Evolutionary conservation across 2,888 invertebrate species (phyloP).

Genomic region (Panopea generosa): DNA sequence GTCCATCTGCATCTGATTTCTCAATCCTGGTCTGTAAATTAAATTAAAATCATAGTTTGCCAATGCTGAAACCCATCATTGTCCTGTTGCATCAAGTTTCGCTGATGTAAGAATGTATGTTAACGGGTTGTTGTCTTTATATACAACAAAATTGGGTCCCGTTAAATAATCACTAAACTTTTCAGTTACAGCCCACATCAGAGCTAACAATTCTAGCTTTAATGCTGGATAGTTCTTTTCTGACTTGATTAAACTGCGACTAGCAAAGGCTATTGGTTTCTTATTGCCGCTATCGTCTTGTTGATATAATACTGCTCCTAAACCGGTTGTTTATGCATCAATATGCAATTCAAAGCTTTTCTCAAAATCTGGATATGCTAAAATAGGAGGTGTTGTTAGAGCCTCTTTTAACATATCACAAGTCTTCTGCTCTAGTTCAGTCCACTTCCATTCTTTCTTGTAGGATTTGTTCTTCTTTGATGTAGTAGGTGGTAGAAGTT

Average conservation of each 20-base stretch:
- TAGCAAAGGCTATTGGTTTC: constrained; percentile 29
- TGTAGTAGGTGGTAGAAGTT: background rate
- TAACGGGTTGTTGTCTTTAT: constrained; percentile 36
- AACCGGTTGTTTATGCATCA: constrained; percentile 14
- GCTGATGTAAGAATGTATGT: constrained; percentile 26
- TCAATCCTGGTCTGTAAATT: constrained; percentile 25
- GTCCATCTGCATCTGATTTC: constrained; percentile 43
- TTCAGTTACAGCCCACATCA: constrained; percentile 46
- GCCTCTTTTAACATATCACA: constrained; percentile 8
- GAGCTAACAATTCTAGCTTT: constrained; percentile 20
- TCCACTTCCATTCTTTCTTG: constrained; percentile 31
- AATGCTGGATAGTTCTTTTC: constrained; percentile 33
- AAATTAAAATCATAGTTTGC: constrained; percentile 29
- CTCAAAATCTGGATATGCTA: constrained; percentile 24
- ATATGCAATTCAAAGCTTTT: constrained; percentile 26
- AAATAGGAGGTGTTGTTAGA: constrained; percentile 13
- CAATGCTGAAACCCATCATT: constrained; percentile 30
- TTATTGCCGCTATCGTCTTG: constrained; percentile 6
- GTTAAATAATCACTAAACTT: constrained; percentile 23
- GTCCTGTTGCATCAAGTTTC: constrained; percentile 16
- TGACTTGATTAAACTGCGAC: constrained; percentile 17
- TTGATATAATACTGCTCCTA: constrained; percentile 42
- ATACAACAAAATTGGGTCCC: constrained; percentile 8
- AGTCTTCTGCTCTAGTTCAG: constrained; percentile 7
- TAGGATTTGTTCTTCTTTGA: background rate